Evolutionary conservation across 1,140 invertebrate species (phyloP).

Genomic region (Euwallacea similis): DNA sequence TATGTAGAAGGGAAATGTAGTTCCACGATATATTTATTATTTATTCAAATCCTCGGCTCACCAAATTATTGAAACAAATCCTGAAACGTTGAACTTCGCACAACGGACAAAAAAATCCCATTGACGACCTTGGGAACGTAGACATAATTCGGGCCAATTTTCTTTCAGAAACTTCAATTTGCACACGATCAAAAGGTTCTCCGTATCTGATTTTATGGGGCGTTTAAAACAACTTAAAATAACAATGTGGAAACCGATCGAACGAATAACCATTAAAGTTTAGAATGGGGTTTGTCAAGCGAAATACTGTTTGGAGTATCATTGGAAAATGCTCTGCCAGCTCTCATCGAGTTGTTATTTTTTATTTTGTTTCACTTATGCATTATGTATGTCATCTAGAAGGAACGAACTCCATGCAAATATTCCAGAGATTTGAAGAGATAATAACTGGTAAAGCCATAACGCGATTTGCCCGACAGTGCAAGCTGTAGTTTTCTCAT

Average conservation of each 20-base stretch:
- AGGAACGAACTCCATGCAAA: too few relatives aligned
- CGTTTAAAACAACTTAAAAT: not conserved
- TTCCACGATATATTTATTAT: not conserved
- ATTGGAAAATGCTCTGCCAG: too few relatives aligned
- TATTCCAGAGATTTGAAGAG: too few relatives aligned
- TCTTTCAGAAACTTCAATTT: not conserved
- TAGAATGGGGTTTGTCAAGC: not conserved
- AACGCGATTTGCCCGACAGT: too few relatives aligned
- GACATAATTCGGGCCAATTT: not conserved
- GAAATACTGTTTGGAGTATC: not conserved
- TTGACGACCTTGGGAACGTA: too few relatives aligned
- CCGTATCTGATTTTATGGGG: not conserved
- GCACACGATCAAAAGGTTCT: not conserved
- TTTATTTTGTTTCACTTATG: too few relatives aligned
- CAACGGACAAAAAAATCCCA: too few relatives aligned
- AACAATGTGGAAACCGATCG: not conserved
- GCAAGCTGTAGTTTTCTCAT: too few relatives aligned
- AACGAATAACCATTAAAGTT: not conserved
- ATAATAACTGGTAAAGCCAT: too few relatives aligned
- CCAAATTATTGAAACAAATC: not conserved
- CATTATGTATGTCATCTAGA: too few relatives aligned
- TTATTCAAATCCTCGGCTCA: not conserved
- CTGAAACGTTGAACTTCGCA: not conserved
- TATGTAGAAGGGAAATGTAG: constrained; percentile 1
- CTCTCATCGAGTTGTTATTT: too few relatives aligned